A percentile compares a stretch with the other conserved stretches of the same genome.
Evolutionary conservation across 1,140 invertebrate species (phyloP).

Genomic region (Saccostrea cuccullata): DNA sequence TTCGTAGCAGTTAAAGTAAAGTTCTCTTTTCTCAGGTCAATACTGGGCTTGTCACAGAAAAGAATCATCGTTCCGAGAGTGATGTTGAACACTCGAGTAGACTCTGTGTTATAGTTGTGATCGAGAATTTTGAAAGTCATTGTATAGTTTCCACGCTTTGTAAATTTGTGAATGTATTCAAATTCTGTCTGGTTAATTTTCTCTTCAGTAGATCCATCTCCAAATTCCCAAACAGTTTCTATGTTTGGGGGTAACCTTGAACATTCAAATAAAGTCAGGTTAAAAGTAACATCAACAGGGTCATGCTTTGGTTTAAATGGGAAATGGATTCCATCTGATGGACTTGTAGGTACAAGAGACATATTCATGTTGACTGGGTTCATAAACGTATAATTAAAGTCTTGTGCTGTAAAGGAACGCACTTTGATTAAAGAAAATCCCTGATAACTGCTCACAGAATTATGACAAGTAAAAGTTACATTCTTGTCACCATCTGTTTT

Average conservation of each 20-base stretch:
- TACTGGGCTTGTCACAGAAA: not conserved
- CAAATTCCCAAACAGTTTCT: conserved; percentile 35
- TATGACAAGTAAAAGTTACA: conserved; percentile 40
- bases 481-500: conserved; percentile 29
- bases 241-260: conserved; percentile 38
- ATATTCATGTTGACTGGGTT: conserved; percentile 19
- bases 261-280: conserved; percentile 31
- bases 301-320: conserved; percentile 8
- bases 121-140: conserved; percentile 9
- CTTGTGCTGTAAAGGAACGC: conserved; percentile 1
- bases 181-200: not conserved
- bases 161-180: conserved; percentile 6
- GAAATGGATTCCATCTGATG: conserved; percentile 9
- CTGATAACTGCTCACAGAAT: conserved; percentile 42
- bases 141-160: not conserved
- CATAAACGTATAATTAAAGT: conserved; percentile 14
- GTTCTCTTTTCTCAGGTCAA: not conserved
- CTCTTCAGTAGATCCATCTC: conserved; percentile 12
- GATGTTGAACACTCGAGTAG: not conserved
- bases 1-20: conserved; percentile 8
- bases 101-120: conserved; percentile 17
- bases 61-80: conserved; percentile 13
- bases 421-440: conserved; percentile 15
- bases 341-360: conserved; percentile 4
- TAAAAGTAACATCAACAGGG: conserved; percentile 30